Evolutionary conservation across 2,113 vertebrate genomes (phyloP), one percentile per base, ranked within the genome.

Genomic region (Planiliza haematocheilus): DNA sequence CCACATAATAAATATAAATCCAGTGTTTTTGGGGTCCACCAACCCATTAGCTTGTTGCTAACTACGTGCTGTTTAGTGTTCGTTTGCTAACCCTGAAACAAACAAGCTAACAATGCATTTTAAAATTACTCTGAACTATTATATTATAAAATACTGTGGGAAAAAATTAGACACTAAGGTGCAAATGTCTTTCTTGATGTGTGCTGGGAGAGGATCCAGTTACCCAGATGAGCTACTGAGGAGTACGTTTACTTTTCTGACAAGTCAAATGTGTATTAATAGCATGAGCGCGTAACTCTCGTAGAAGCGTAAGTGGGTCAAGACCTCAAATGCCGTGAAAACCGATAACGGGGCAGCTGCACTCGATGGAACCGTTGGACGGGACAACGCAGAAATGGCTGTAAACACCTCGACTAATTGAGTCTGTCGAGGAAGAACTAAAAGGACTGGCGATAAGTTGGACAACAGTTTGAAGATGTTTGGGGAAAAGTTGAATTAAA

Each of bases 261-360:
- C 68, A 24, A 43, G 59, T 65, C 60, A 70, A 42, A 62, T 4
- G 4, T 49, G 16, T 85, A 79, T 77, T 65, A 61, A 83, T 79
- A 75, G 73, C 4, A 2, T 4, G 14, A 16, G 24, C 52, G 53
- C 18, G 50, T 36, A 46, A 53, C 2, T 14, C 24, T 14, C 20
- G 45, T 16, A 18, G 34, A 56, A 10, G 16, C 4, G 20, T 7
- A 85, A 84, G 70, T 62, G 52, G 76, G 79, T 77, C 81, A 65
- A 51, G 56, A 73, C 71, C 66, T 71, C 34, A 18, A 13, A 13
- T 43, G 46, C 16, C 60, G 62, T 45, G 61, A 74, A 74, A 68
- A 24, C 12, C 18, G 64, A 1, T 4, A 49, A 24, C 2, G 2
- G 53, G 7, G 73, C 75, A 79, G 77, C 60, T 77, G 60, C 14